These are phyloP conservation scores for Apamea anceps DNA, from an alignment of 2,888 invertebrate species.

Conservation along the genomic window DNA sequence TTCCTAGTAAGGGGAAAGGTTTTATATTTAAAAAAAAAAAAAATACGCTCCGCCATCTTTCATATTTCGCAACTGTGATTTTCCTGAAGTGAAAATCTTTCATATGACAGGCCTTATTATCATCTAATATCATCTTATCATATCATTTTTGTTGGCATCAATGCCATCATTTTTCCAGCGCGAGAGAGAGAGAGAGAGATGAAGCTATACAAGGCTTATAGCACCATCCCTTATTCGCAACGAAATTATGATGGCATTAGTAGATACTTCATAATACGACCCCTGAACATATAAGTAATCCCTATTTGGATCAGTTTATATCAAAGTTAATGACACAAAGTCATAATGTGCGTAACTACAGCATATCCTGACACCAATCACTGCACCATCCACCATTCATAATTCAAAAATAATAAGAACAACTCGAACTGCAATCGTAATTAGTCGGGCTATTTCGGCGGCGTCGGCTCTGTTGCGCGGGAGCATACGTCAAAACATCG, in stretches of 20 bases:
- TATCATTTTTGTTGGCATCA: no score
- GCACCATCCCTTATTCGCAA: not conserved
- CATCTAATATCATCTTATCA: not conserved
- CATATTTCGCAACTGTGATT: not conserved
- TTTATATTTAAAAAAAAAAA: no score
- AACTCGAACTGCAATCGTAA: constrained; percentile 65
- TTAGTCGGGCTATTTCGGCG: constrained; percentile 72
- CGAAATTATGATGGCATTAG: not conserved
- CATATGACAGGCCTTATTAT: not conserved
- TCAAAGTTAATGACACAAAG: not conserved
- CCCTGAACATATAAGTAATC: not conserved
- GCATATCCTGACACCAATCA: constrained; percentile 51
- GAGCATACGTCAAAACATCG: constrained; percentile 73
- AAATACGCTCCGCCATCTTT: not conserved
- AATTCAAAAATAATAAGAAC: constrained; percentile 66
- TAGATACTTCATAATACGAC: not conserved
- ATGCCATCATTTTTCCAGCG: not conserved
- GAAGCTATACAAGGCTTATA: no score
- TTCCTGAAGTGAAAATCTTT: not conserved
- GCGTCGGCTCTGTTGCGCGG: constrained; percentile 62
- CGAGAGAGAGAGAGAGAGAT: not conserved
- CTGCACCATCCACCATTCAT: constrained; percentile 54
- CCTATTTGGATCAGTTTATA: constrained; percentile 1
- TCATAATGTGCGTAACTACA: not conserved
- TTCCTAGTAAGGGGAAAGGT: no score